Evolutionary conservation across 2,797 vertebrate species (phyloP), one percentile per base, ranked within the genome.

Genomic region (Sebastes cheni): DNA sequence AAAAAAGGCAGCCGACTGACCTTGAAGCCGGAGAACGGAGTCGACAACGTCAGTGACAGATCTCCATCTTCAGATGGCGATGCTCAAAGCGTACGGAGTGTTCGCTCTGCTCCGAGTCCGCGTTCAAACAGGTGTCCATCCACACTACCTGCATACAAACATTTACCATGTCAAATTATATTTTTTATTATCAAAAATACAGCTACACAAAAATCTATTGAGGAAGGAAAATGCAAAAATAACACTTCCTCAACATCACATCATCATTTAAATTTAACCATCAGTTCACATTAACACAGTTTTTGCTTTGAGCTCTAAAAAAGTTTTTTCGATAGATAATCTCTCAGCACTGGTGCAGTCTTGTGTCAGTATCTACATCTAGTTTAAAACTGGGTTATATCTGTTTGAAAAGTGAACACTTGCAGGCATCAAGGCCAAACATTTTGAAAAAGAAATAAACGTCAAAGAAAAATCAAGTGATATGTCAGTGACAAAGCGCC

Each of bases 11-110:
- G 14, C 65, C 82, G 87, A 16, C 8, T 69, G 3, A 56, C 60
- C 54, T 5, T 93, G 86, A 97, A 95, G 93, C 95, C 95, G 71
- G 96, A 97, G 88, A 94, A 95, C 1, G 91, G 86, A 42, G 22
- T 78, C 2, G 92, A 81, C 81, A 82, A 85, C 29, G 54, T 73
- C 80, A 95, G 82, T 60, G 74, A 81, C 25, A 92, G 90, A 58
- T 92, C 46, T 50, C 46, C 95, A 20, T 75, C 23, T 14, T 86
- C 87, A 1, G 96, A 96, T 25, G 89, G 89, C 90, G 97, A 97
- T 2, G 79, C 85, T 23, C 95, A 91, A 20, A 96, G 90, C 52
- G 72, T 94, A 23, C 66, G 8, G 67, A 96, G 94, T 32, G 80
- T 71, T 68, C 94, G 86, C 62, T 96, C 96, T 61, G 72, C 80